Conservation (phyloP, 2,797 vertebrate genomes). For the Meda fulgida region DNA sequence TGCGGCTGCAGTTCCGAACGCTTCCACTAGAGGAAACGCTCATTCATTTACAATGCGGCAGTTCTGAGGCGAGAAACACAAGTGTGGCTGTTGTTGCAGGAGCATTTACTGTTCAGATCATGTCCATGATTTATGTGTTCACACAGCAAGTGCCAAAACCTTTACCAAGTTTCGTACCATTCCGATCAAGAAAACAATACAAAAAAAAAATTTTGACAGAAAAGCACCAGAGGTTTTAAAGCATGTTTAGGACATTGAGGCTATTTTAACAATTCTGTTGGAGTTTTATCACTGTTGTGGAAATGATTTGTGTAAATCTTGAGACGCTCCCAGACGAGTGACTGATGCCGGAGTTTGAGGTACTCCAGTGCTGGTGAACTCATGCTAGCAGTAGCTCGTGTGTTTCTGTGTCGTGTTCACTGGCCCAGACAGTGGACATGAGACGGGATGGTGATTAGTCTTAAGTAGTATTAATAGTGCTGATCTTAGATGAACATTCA, state of each 20-base stretch:
- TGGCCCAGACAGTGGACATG: not conserved
- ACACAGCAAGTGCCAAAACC: no score
- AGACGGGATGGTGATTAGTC: not conserved
- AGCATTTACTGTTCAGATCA: no score
- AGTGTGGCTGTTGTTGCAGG: no score
- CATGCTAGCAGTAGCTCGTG: not conserved
- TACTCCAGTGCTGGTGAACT: not conserved
- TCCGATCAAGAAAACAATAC: no score
- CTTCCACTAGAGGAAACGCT: no score
- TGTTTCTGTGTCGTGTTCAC: not conserved
- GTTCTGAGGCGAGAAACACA: no score
- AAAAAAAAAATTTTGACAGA: no score
- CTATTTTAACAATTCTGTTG: not conserved
- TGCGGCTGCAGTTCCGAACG: no score
- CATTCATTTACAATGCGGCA: no score
- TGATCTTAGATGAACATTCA: not conserved
- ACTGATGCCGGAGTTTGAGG: not conserved
- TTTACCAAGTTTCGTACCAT: no score
- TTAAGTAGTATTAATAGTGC: not conserved
- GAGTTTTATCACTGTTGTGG: not conserved
- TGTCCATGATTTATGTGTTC: no score
- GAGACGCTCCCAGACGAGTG: not conserved
- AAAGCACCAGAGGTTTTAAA: not conserved
- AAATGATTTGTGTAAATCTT: constrained; percentile 7
- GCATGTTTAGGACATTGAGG: not conserved